These are phyloP conservation scores for Nilaparvata lugens DNA, from an alignment of 1,140 invertebrate genomes.

Conservation along the genomic window DNA sequence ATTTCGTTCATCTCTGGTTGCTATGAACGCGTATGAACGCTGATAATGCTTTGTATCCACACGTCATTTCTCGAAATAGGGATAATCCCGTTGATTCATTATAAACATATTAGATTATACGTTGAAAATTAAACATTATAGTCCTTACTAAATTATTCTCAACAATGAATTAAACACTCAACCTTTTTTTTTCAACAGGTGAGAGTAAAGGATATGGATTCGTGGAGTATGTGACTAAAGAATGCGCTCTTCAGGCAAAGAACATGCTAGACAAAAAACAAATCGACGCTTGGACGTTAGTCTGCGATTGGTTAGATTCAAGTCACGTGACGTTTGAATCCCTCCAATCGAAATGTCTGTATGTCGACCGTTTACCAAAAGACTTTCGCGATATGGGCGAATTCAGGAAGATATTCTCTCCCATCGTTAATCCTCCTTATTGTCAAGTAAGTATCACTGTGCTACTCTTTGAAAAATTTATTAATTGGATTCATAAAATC, in stretches of 20 bases:
- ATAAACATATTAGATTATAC: too few species aligned
- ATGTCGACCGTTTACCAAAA: slow-evolving; percentile 43
- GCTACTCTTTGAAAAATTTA: too few species aligned
- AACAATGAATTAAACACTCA: too few species aligned
- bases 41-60: too few species aligned
- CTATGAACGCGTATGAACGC: too few species aligned
- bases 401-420: slow-evolving; percentile 44
- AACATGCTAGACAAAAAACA: slow-evolving; percentile 40
- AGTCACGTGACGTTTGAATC: slow-evolving; percentile 40
- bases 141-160: too few species aligned
- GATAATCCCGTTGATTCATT: too few species aligned
- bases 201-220: slow-evolving; percentile 51
- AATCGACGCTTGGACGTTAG: slow-evolving; percentile 35
- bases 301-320: slow-evolving; percentile 46
- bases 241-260: slow-evolving; percentile 40
- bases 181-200: slow-evolving; percentile 29
- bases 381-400: slow-evolving; percentile 45
- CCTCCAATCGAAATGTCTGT: slow-evolving; percentile 45
- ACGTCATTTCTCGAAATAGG: too few species aligned
- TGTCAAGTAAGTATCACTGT: slow-evolving; percentile 40
- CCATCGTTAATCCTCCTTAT: slow-evolving; percentile 44
- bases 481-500: too few species aligned
- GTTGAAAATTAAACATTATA: too few species aligned
- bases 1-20: too few species aligned
- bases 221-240: slow-evolving; percentile 44